Evolutionary conservation across 2,113 vertebrate genomes (phyloP).

Genomic region (Rhinoderma darwinii): DNA sequence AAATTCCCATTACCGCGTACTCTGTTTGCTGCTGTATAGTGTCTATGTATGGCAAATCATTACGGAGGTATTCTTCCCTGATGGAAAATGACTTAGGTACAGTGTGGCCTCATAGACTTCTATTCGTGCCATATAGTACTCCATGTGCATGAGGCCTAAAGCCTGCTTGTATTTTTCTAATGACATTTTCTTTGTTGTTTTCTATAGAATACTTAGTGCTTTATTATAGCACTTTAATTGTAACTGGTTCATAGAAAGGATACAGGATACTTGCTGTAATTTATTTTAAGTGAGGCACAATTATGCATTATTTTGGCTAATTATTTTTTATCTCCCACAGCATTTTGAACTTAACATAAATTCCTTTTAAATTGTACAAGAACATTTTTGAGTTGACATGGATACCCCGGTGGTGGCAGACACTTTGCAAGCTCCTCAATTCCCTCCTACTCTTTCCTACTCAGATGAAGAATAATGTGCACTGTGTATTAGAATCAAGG

Average conservation of each 20-base stretch:
- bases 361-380: conserved; percentile 24
- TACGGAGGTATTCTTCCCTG: too few relatives aligned
- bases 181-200: not conserved
- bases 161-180: not conserved
- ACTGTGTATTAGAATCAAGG: conserved; percentile 45
- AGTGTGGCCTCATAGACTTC: too few relatives aligned
- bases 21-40: too few relatives aligned
- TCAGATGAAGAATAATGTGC: conserved; percentile 51
- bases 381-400: conserved; percentile 41
- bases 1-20: too few relatives aligned
- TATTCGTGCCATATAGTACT: not conserved
- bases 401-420: conserved; percentile 28
- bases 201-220: not conserved
- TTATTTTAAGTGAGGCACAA: not conserved
- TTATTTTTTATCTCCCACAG: not conserved
- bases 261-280: not conserved
- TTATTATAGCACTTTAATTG: not conserved
- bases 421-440: conserved; percentile 5
- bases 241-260: not conserved
- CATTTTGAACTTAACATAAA: not conserved
- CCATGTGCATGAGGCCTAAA: not conserved
- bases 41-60: too few relatives aligned
- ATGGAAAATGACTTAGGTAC: too few relatives aligned
- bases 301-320: conserved; percentile 24
- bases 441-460: not conserved